Evolutionary conservation across 2,797 vertebrate genomes (phyloP), one percentile per base, ranked within the genome.

Genomic region (Perdix hodgsoniae): DNA sequence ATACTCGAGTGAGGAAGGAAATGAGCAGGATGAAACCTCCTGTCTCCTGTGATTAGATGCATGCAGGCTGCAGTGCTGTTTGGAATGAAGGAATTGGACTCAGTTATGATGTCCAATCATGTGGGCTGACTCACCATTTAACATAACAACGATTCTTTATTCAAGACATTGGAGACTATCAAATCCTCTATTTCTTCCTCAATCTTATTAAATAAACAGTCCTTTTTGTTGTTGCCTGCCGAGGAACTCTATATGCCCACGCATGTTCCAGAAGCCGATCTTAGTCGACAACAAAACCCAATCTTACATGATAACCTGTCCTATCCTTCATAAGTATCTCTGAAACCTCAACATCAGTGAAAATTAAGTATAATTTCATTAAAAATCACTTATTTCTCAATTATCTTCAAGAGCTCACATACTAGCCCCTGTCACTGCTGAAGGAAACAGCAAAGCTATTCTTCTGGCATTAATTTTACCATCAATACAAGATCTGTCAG

Each of bases 121-220:
- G 27, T 42, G 27, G 29, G 17, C 27, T 64, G 39, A 64, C 19
- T 64, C 39, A 64, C 22, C 39, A 42, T n/a, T 21, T 21, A 57
- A 57, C 31, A 49, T 76, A 94, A 94, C 60, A 67, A 94, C 61
- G 69, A 79, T 54, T 37, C 40, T 84, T 90, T 90, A 94, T 90
- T 91, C 78, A 88, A 54, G 54, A 74, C 27, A 22, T 7, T 16
- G 11, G 44, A 82, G 65, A 69, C 54, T 49, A 44, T 47, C 37
- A 80, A 71, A 83, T 71, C 23, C 57, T 49, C 50, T 65, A 67
- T 49, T 79, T 77, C 26, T 79, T 88, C 54, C 14, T 31, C 31
- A 59, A 23, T 24, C n/a, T 86, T 83, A 77, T 82, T 79, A 88
- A 94, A 72, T 29, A 90, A 80, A 81, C 10, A 42, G 8, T 42